A percentile compares a stretch with the other conserved stretches of the same genome.
Conservation (phyloP, 2,113 vertebrate species). For the Tinamus guttatus region DNA sequence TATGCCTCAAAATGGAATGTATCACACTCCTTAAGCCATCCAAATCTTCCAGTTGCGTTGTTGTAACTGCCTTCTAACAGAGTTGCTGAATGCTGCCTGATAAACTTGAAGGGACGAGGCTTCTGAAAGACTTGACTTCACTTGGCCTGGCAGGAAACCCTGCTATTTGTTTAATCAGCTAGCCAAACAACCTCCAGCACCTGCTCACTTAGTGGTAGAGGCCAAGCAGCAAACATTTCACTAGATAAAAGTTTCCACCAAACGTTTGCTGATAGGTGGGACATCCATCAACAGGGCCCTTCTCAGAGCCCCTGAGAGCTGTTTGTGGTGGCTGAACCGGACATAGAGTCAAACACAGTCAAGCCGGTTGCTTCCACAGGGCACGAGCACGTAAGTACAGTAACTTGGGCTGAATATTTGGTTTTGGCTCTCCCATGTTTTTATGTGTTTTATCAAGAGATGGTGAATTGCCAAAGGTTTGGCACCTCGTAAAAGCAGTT, state of each 20-base stretch:
- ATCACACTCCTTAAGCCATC: not conserved
- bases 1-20: not conserved
- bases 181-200: slow-evolving; percentile 38
- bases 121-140: not conserved
- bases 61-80: not conserved
- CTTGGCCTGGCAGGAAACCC: not conserved
- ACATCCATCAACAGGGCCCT: not conserved
- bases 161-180: slow-evolving; percentile 47
- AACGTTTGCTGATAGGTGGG: not conserved
- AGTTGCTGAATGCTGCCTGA: not conserved
- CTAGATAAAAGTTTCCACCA: slow-evolving; percentile 3
- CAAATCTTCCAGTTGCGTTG: not conserved
- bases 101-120: not conserved
- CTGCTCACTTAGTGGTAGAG: not conserved
- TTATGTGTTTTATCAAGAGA: not conserved
- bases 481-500: not conserved
- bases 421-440: not conserved
- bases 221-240: not conserved
- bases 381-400: accelerated
- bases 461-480: slow-evolving; percentile 32
- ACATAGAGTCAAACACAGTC: not conserved
- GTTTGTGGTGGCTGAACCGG: not conserved
- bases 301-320: not conserved
- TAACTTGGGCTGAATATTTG: not conserved
- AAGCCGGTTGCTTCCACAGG: not conserved